Evolutionary conservation across 2,797 vertebrate species (phyloP), one percentile per base, ranked within the genome.

Genomic region (Ceryle rudis): DNA sequence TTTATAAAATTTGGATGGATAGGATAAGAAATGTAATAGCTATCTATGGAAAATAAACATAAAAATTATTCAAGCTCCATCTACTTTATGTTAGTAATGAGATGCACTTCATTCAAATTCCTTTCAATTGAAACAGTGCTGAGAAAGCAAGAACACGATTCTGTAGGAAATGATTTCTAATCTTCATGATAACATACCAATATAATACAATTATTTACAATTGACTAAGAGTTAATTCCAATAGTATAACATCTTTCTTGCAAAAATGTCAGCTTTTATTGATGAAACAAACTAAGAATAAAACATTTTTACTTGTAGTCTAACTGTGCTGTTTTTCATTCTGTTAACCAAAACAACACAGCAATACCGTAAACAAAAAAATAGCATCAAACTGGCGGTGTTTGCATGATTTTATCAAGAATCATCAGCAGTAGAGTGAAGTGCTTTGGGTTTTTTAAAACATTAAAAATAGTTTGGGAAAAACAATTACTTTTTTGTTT

Each of bases 91-190:
- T 97, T 98, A 97, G 98, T 98, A 98, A 98, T 98, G 98, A 98
- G 98, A 98, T 98, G 98, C 97, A 98, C 98, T 98, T 98, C 98
- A 98, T 98, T 98, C 98, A 98, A 98, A 98, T 98, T 98, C 98
- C 97, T 97, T 98, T 98, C 98, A 98, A 98, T 98, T 98, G 98
- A 98, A 98, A 98, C 97, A 97, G 96, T 98, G 98, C 98, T 98
- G 98, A 98, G 98, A 95, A 98, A 98, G 98, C 98, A 98, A 97
- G 98, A 98, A 98, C 97, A 98, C 96, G 98, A 98, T 98, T 98
- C 97, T 97, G 97, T 96, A 97, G 97, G 98, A 98, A 98, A 98
- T 98, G 97, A 98, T 98, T 98, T 98, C 98, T 98, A 98, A 98
- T 98, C 98, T 98, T 98, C 97, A 96, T 97, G 98, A 98, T 98